Percentiles rank a stretch among this genome's conserved stretches.
phyloP scores from a whole-genome alignment of 2,113 vertebrate genomes.

The Neolamprologus falcicula region DNA sequence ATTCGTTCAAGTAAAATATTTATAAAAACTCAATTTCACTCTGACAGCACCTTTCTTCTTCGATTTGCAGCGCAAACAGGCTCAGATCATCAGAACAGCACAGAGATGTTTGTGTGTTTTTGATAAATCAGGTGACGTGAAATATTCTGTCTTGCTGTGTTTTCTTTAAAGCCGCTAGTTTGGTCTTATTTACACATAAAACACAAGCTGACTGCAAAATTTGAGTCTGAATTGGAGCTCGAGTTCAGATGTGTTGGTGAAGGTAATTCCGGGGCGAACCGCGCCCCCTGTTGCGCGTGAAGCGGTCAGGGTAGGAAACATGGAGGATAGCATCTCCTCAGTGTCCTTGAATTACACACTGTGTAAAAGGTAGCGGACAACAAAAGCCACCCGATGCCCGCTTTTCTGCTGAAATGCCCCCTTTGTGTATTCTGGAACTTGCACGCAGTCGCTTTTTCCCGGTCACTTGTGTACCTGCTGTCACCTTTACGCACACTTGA shows the following conservation, averaged over 20 bases:
- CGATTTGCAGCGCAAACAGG: background rate
- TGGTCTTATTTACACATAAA: background rate
- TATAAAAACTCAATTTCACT: background rate
- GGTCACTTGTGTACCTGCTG: background rate
- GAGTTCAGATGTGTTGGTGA: background rate
- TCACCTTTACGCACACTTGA: slow-evolving; percentile 49
- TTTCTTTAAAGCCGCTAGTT: background rate
- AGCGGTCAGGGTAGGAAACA: background rate
- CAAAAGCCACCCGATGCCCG: background rate
- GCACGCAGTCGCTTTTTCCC: background rate
- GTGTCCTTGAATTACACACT: slow-evolving; percentile 30
- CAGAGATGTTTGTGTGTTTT: background rate
- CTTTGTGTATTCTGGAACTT: background rate
- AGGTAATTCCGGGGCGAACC: background rate
- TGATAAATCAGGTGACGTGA: background rate
- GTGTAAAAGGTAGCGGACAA: background rate
- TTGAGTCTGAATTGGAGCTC: background rate
- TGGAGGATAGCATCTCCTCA: background rate
- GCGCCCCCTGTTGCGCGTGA: slow-evolving; percentile 44
- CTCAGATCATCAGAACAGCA: rapidly evolving
- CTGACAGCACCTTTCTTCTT: rapidly evolving
- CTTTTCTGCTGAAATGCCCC: background rate
- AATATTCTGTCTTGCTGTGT: background rate
- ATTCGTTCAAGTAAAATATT: background rate
- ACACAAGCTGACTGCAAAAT: background rate